Base-by-base conservation (phyloP, 2,113 vertebrate species). In the Phrynosoma platyrhinos region DNA sequence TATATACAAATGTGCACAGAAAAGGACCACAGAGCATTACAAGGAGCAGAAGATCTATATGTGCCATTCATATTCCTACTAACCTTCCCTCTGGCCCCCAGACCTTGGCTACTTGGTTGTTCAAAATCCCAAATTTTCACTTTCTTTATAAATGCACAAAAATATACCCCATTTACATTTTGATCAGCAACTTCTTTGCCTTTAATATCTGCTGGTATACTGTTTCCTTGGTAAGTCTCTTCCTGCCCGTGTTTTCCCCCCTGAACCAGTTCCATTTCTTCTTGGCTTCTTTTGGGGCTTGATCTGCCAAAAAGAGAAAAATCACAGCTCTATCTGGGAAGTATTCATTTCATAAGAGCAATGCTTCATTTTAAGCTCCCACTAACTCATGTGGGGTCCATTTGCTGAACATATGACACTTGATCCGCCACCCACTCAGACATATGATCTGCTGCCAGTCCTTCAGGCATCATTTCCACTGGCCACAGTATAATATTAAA, bases 181-280 rank as follows among this genome's bases (percentile, higher is more conserved):
- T 96, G 89, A 97, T 92, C 74, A 91, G 2, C 9, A 83, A 40
- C 64, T 90, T 92, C 94, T 96, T 97, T 90, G 87, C 90, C 89
- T 96, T 94, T 25, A 96, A 90, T 93, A 97, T 95, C 89, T 89
- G 91, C 92, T 96, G 96, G 85, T 93, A 95, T 82, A 97, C 87
- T 68, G 87, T 90, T 91, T 97, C 94, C 84, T 96, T 92, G 68
- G 97, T 93, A 89, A 94, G 89, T 88, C 96, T 94, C 80, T 95
- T 97, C 92, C 93, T 94, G 83, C 94, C 96, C 87, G 97, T 91
- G 0, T 93, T 94, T 25, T 78, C 90, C 64, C 93, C 96, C 25
- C 93, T 71, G 13, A 88, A 84, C n/a, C 85, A 93, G 5, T 89
- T 92, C 85, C 92, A 93, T 85, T 90, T 97, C 93, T 95, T 98